A percentile compares a stretch with the other conserved stretches of the same genome.
phyloP scores from a whole-genome alignment of 1,140 invertebrate genomes.

The Hycleus phaleratus region DNA sequence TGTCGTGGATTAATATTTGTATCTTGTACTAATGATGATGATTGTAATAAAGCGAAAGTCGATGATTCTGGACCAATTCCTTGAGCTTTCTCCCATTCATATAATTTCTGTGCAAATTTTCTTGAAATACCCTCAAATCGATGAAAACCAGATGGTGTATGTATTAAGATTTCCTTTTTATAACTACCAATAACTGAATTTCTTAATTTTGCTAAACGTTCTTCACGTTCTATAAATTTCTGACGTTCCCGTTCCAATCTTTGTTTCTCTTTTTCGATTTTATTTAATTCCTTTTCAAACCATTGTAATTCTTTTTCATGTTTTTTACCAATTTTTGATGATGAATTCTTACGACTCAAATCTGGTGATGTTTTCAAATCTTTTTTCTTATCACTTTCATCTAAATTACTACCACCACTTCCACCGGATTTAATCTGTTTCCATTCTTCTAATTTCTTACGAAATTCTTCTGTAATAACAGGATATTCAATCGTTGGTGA shows the following conservation, averaged over 20 bases:
- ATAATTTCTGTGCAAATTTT: conserved; percentile 80
- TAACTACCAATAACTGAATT: conserved; percentile 48
- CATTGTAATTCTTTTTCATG: conserved; percentile 46
- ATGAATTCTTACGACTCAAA: conserved; percentile 27
- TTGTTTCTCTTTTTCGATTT: conserved; percentile 55
- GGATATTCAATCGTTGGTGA: conserved; percentile 47
- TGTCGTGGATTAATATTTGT: background rate
- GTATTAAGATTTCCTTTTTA: conserved; percentile 66
- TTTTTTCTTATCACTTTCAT: conserved; percentile 36
- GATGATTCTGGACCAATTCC: conserved; percentile 74
- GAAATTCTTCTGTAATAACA: conserved; percentile 58
- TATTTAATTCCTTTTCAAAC: conserved; percentile 52
- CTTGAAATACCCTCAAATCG: conserved; percentile 78
- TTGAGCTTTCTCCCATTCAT: conserved; percentile 82
- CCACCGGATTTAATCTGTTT: conserved; percentile 53
- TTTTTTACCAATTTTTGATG: conserved; percentile 27
- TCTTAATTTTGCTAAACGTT: conserved; percentile 53
- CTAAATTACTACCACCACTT: conserved; percentile 41
- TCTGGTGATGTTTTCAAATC: conserved; percentile 36
- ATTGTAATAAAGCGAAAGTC: conserved; percentile 66
- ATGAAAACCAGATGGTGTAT: conserved; percentile 72
- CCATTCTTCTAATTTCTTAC: conserved; percentile 62
- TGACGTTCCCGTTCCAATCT: conserved; percentile 52
- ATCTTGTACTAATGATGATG: conserved; percentile 41
- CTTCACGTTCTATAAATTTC: conserved; percentile 54